Conservation (phyloP, 2,113 vertebrate genomes). For the Lamprotornis superbus region DNA sequence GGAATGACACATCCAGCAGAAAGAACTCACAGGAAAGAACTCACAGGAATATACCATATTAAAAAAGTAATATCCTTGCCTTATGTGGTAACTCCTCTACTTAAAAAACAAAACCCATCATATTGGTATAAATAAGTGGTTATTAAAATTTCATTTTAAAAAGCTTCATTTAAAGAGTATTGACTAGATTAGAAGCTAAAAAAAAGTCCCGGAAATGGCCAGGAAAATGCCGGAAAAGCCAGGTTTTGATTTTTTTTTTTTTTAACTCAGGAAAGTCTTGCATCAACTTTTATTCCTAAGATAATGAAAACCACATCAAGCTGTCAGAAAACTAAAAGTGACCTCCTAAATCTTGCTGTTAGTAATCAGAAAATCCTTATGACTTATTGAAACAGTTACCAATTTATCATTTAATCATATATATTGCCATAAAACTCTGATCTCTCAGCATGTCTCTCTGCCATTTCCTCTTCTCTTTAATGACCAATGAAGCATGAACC, state of each 20-base stretch:
- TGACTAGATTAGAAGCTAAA: not conserved
- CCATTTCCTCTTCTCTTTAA: not conserved
- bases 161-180: not conserved
- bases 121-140: not conserved
- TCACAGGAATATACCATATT: not conserved
- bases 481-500: not conserved
- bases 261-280: not conserved
- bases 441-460: not conserved
- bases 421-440: not conserved
- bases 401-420: not conserved
- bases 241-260: not conserved
- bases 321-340: not conserved
- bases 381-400: not conserved
- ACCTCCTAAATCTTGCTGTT: not conserved
- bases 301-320: not conserved
- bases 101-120: not conserved
- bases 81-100: not conserved
- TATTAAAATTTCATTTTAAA: not conserved
- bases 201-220: not conserved
- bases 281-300: not conserved
- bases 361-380: not conserved
- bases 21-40: not conserved
- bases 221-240: too few relatives aligned
- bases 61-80: not conserved
- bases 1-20: not conserved